A percentile compares a stretch with the other conserved stretches of the same genome.
phyloP scores from a whole-genome alignment of 2,888 invertebrate species.

The Rutpela maculata region DNA sequence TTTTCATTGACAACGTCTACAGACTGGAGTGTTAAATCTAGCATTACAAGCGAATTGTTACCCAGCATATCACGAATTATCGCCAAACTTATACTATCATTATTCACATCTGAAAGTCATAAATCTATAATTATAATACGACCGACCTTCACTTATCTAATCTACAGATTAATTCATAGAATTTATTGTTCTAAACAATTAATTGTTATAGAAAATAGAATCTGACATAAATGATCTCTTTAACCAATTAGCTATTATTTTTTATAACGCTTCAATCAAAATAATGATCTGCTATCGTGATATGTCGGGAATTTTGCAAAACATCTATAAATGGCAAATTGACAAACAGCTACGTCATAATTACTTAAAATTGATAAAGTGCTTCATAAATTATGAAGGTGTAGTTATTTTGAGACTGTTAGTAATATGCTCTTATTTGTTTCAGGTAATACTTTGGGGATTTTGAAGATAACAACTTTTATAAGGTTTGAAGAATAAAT shows the following conservation, averaged over 20 bases:
- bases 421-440: background rate
- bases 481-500: background rate
- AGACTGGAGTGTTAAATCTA: no score
- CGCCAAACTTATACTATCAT: background rate
- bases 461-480: background rate
- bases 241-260: background rate
- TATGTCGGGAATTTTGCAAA: constrained; percentile 7
- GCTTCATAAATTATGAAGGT: background rate
- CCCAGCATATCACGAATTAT: background rate
- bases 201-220: constrained; percentile 14
- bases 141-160: constrained; percentile 21
- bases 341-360: background rate
- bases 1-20: no score
- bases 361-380: background rate
- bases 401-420: background rate
- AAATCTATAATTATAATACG: constrained; percentile 25
- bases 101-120: background rate
- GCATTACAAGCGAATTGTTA: no score
- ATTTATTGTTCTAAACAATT: constrained; percentile 18
- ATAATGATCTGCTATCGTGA: background rate
- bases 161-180: constrained; percentile 9
- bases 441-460: background rate
- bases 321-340: background rate
- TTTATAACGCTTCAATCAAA: background rate
- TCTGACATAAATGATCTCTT: background rate